These are phyloP conservation scores for Aurelia aurita complex sp. Pacific DNA, from an alignment of 30 jellyfish, hydroid and myxozoan species.

Conservation along the genomic window DNA sequence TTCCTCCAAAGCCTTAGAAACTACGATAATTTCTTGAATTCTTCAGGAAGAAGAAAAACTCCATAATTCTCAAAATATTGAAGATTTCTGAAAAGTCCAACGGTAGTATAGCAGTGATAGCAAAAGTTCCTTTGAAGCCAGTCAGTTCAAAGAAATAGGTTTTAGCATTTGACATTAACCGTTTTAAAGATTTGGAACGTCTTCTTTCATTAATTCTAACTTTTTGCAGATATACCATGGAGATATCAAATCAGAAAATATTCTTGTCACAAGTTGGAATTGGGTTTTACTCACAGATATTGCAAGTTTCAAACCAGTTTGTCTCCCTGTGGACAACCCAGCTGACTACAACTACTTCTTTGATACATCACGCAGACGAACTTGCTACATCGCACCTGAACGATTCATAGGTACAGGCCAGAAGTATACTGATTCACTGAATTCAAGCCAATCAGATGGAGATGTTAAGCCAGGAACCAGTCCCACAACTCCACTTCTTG, in stretches of 20 bases:
- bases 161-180: too few species aligned
- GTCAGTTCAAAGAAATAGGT: too few species aligned
- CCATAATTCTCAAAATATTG: too few species aligned
- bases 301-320: conserved; percentile 97
- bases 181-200: too few species aligned
- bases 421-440: conserved; percentile 53
- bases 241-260: conserved; percentile 90
- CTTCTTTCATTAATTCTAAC: too few species aligned
- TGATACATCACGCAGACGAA: conserved; percentile 96
- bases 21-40: too few species aligned
- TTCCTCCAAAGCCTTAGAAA: too few species aligned
- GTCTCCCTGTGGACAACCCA: conserved; percentile 94
- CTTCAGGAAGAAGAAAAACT: too few species aligned
- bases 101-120: too few species aligned
- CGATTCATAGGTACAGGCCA: conserved; percentile 86
- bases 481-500: conserved; percentile 80
- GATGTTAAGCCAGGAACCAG: conserved; percentile 50
- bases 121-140: too few species aligned
- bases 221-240: conserved; percentile 92
- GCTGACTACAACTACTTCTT: conserved; percentile 97
- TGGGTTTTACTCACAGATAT: conserved; percentile 93
- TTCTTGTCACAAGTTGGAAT: conserved; percentile 95
- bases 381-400: conserved; percentile 99
- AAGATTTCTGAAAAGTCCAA: too few species aligned
- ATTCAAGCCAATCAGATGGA: conserved; percentile 33